A percentile compares a stretch with the other conserved stretches of the same genome.
phyloP scores from a whole-genome alignment of 2,113 vertebrate species.

The Arenaria interpres region DNA sequence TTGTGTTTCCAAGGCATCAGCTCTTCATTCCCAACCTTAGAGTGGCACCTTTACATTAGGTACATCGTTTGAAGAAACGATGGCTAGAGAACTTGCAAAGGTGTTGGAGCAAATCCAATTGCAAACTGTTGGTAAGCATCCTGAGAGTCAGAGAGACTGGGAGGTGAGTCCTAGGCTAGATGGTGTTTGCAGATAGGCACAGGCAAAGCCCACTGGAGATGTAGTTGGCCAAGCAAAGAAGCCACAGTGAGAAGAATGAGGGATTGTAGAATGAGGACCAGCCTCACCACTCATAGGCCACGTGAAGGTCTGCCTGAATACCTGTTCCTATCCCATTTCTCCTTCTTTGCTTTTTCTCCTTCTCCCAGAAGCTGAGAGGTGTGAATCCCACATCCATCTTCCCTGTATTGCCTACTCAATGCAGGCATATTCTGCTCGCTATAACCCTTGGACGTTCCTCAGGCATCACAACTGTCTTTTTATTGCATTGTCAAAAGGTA shows the following conservation, averaged over 20 bases:
- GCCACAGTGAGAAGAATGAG: neutral
- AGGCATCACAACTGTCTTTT: neutral
- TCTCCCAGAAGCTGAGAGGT: neutral
- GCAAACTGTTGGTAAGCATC: neutral
- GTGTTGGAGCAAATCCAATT: neutral
- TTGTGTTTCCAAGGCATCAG: neutral
- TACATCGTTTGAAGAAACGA: neutral
- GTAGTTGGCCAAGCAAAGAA: neutral
- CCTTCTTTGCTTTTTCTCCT: neutral
- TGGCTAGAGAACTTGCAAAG: neutral
- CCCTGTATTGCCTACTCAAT: neutral
- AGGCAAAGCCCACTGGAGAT: neutral
- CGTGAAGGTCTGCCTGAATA: neutral
- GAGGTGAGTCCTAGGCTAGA: neutral
- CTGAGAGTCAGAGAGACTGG: neutral
- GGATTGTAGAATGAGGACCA: neutral
- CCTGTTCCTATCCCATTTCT: neutral
- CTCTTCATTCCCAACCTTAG: neutral
- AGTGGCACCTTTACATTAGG: neutral
- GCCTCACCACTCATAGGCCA: neutral
- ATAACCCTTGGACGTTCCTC: neutral
- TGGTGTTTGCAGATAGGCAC: neutral
- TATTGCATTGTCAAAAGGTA: neutral
- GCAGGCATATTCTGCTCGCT: neutral
- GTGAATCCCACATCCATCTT: neutral